A percentile compares a stretch with the other conserved stretches of the same genome.
Conservation (phyloP, 2,113 vertebrate species). For the Rhizomys pruinosus region DNA sequence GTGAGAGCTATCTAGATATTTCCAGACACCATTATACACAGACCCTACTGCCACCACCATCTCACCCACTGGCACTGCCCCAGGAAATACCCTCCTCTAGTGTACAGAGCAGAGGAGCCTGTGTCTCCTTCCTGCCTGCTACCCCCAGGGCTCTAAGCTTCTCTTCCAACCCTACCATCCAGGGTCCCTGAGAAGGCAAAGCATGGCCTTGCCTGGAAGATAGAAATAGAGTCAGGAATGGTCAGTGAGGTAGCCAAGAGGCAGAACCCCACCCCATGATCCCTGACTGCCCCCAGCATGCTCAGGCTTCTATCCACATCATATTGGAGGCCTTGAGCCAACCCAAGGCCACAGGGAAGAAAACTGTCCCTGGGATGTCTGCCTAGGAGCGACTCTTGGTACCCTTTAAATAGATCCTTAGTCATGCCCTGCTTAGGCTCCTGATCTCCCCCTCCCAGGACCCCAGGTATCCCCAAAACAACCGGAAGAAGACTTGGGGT, state of each 20-base stretch:
- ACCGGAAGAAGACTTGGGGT: conserved; percentile 50
- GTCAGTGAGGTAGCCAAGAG: background rate
- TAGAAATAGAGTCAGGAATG: background rate
- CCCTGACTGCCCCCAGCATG: background rate
- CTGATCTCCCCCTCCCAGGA: too few relatives aligned
- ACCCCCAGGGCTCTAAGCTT: background rate
- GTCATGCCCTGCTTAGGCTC: background rate
- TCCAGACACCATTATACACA: background rate
- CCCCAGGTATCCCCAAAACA: conserved; percentile 1
- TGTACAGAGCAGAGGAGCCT: background rate
- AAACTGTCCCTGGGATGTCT: background rate
- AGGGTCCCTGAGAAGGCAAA: background rate
- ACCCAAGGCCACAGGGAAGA: background rate
- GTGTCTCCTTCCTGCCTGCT: background rate
- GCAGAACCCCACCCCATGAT: background rate
- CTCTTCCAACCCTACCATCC: background rate
- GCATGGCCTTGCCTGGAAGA: background rate
- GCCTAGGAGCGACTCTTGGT: conserved; percentile 28
- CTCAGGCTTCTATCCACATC: conserved; percentile 27
- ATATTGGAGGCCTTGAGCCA: conserved; percentile 44
- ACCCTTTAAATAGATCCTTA: background rate
- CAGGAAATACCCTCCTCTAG: background rate
- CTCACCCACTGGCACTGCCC: background rate
- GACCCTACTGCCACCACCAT: background rate
- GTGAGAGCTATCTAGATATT: background rate